Conservation (phyloP, 92 coral and sea anemone genomes). For the Phenganax subtilis region DNA sequence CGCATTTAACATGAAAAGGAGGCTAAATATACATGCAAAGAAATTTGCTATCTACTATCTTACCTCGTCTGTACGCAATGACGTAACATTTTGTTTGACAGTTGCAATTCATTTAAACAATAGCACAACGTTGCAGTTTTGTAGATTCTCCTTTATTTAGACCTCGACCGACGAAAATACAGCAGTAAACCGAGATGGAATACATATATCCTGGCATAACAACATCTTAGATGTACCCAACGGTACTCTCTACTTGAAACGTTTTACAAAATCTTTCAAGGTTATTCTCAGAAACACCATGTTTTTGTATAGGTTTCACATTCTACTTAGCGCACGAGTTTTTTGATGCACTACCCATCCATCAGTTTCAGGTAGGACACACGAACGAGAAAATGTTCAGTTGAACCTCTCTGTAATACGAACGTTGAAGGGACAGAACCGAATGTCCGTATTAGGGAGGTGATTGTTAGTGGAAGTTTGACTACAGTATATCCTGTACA, state of each 20-base stretch:
- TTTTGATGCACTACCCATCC: slow-evolving; percentile 92
- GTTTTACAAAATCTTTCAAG: background rate
- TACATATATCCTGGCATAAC: slow-evolving; percentile 10
- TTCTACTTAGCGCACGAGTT: slow-evolving; percentile 91
- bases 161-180: background rate
- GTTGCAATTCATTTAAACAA: too few relatives aligned
- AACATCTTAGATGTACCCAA: slow-evolving; percentile 65
- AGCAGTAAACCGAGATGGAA: slow-evolving; percentile 2
- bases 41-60: too few relatives aligned
- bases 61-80: too few relatives aligned
- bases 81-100: too few relatives aligned
- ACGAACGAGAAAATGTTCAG: too few relatives aligned
- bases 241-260: slow-evolving; percentile 23
- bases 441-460: too few relatives aligned
- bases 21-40: too few relatives aligned
- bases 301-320: slow-evolving; percentile 45
- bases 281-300: background rate
- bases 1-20: too few relatives aligned
- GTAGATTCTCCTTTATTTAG: background rate
- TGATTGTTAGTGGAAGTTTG: background rate
- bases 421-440: too few relatives aligned
- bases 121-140: too few relatives aligned
- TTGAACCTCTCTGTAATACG: too few relatives aligned
- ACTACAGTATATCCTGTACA: background rate
- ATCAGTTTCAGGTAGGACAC: slow-evolving; percentile 77